Conservation (phyloP, 2,888 invertebrate genomes). For the Graphium colonna region DNA sequence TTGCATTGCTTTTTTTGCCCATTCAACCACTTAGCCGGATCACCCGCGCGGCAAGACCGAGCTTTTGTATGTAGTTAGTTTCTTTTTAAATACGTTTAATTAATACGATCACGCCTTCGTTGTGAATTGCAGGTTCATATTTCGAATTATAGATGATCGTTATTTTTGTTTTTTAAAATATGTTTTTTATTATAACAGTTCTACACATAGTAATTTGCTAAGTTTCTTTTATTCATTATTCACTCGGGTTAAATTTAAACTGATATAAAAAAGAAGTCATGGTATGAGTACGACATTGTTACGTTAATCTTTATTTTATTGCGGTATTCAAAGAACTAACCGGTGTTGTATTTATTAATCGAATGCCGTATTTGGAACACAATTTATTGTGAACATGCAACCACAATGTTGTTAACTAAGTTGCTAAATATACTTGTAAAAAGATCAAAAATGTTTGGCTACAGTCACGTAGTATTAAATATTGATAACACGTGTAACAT, state of each 20-base stretch:
- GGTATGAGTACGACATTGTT: too few relatives aligned
- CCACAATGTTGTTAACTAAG: too few relatives aligned
- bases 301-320: not conserved
- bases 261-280: too few relatives aligned
- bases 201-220: too few relatives aligned
- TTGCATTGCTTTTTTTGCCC: constrained; percentile 11
- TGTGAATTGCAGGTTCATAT: too few relatives aligned
- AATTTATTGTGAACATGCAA: not conserved
- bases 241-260: too few relatives aligned
- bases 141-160: too few relatives aligned
- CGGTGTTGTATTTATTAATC: not conserved
- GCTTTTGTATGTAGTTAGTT: not conserved
- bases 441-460: too few relatives aligned
- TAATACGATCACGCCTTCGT: not conserved
- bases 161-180: too few relatives aligned
- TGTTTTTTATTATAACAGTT: too few relatives aligned
- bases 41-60: constrained; percentile 2
- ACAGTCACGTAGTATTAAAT: not conserved
- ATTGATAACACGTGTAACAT: not conserved
- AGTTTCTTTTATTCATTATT: too few relatives aligned
- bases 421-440: too few relatives aligned
- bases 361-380: not conserved
- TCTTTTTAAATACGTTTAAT: not conserved
- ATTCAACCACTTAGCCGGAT: constrained; percentile 14
- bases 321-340: not conserved